Percentiles rank a stretch among this genome's conserved stretches.
Evolutionary conservation across 2,888 invertebrate genomes (phyloP).

Genomic region (Mimumesa dahlbomi): DNA sequence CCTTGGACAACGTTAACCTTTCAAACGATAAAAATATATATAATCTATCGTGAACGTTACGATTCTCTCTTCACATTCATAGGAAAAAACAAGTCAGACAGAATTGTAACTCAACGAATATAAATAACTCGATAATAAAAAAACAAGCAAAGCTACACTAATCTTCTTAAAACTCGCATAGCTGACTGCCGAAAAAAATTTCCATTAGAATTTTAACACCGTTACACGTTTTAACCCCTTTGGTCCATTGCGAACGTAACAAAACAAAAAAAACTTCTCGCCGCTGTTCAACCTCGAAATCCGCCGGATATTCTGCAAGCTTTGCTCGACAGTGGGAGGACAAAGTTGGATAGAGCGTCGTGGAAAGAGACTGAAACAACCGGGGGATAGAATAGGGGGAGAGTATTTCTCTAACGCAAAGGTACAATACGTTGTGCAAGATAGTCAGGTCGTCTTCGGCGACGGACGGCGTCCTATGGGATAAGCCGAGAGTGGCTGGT

Average conservation of each 20-base stretch:
- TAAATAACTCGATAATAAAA: neutral
- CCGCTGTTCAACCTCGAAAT: conserved; percentile 21
- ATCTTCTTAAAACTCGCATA: neutral
- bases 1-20: too few relatives aligned
- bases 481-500: conserved; percentile 66
- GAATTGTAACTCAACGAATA: too few relatives aligned
- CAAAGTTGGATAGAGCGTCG: conserved; percentile 3
- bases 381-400: neutral
- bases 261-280: neutral
- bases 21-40: too few relatives aligned
- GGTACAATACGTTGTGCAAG: conserved; percentile 52
- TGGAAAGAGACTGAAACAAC: neutral
- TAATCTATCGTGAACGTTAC: too few relatives aligned
- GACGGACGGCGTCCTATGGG: conserved; percentile 61
- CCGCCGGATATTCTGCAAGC: conserved; percentile 23
- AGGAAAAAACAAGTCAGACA: too few relatives aligned
- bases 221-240: too few relatives aligned
- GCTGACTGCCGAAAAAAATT: neutral
- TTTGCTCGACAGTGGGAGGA: neutral
- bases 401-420: conserved; percentile 30
- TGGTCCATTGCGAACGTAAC: neutral
- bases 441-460: conserved; percentile 58
- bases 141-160: neutral
- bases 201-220: neutral
- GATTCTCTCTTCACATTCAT: too few relatives aligned